A percentile compares a stretch with the other conserved stretches of the same genome.
Conservation (phyloP, 2,113 vertebrate species). For the Myotis davidii region DNA sequence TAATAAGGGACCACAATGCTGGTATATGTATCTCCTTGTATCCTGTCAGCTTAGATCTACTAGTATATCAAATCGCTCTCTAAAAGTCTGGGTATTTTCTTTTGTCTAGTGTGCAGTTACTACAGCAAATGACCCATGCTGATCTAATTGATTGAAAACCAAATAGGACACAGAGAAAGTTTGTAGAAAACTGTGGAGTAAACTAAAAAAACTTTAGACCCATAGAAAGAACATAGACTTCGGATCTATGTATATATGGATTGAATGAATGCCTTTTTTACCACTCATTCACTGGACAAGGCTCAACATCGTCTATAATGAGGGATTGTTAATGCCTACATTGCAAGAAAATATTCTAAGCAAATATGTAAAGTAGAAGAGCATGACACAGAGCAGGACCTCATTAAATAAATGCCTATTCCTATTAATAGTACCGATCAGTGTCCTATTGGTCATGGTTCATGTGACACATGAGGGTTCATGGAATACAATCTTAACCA, state of each 20-base stretch:
- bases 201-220: background rate
- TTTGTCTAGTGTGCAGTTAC: background rate
- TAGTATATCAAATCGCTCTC: background rate
- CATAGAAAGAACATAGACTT: conserved; percentile 18
- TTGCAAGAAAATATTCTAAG: background rate
- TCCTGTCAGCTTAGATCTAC: background rate
- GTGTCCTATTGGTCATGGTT: background rate
- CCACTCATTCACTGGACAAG: background rate
- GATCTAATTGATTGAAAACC: background rate
- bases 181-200: background rate
- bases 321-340: background rate
- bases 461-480: background rate
- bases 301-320: background rate
- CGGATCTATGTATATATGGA: background rate
- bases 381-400: background rate
- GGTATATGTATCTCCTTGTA: background rate
- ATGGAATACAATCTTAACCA: background rate
- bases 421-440: background rate
- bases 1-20: background rate
- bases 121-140: background rate
- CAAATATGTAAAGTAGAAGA: background rate
- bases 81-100: background rate
- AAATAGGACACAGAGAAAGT: background rate
- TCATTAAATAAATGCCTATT: background rate
- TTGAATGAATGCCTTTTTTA: background rate